Evolutionary conservation across 2,888 invertebrate genomes (phyloP), one percentile per base, ranked within the genome.

Genomic region (Synergus gifuensis): DNA sequence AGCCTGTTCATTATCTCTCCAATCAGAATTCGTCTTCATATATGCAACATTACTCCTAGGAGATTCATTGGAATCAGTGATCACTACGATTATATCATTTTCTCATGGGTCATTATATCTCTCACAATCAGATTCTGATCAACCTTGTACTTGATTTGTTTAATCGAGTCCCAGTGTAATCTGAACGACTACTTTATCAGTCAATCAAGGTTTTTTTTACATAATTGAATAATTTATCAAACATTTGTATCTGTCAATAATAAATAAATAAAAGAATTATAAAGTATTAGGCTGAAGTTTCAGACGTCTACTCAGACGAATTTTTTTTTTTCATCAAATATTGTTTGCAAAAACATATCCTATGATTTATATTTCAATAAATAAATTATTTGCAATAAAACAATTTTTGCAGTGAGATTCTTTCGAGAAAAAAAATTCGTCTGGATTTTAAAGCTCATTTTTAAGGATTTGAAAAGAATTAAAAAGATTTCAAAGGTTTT

Each of bases 51-150:
- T n/a, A 36, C 66, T 42, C 66, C 4, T 66, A 42, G 66, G 42
- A 66, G 66, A 66, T 66, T 66, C 42, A 66, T 66, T 40, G 40
- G 42, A 66, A n/a, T 66, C 66, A 66, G 42, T 66, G 40, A 18
- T 66, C 40, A 66, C 42, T 16, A 42, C 40, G 40, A 40, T 60
- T 66, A 42, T 18, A 42, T 40, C 40, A 40, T 66, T 66, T 66
- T 66, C 66, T 66, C 66, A 66, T 66, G 66, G 60, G 60, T 60
- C 60, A 66, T 66, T 42, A 66, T 66, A 66, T 42, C 40, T 42
- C 16, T 40, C 54, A 54, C 14, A 54, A 60, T 22, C n/a, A 42
- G 42, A 66, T 66, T 16, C n/a, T n/a, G 42, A 66, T 66, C 66
- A 64, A 18, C 60, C 22, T 60, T 60, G 22, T 60, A 22, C 60